Base-by-base conservation (phyloP, 2,797 vertebrate species). In the Lateolabrax maculatus region DNA sequence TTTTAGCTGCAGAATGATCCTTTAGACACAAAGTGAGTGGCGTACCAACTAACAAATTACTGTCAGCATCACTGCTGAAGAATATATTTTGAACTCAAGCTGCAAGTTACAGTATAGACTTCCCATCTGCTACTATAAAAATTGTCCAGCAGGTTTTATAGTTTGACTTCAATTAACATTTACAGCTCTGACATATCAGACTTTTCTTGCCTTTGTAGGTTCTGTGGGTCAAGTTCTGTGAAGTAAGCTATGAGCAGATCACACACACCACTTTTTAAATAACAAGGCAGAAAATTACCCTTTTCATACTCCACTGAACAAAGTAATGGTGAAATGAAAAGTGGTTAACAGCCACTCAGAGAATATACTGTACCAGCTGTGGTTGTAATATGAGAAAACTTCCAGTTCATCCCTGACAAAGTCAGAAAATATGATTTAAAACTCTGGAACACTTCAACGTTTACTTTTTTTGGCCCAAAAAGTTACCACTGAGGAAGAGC, bases 271-370 rank as follows among this genome's bases (percentile, higher is more conserved):
- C 46, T 51, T 72, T 84, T 88, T 80, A 79, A 80, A 84, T 85
- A 86, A 85, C 73, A 70, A 41, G 64, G 71, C 68, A 69, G 75
- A 84, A 84, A 84, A 87, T 79, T 31, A 71, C 68, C 69, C 78
- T 87, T 86, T 87, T 78, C 76, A 80, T 66, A 71, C 68, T 61
- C 69, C 23, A 12, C 83, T 87, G 79, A 65, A 71, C 84, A 86
- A 68, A 72, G 68, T 83, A 71, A 83, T 70, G 63, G 71, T 65
- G 73, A 88, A 79, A 79, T 73, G 75, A 78, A 75, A 39, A 72
- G 71, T 57, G 60, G 52, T 73, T 67, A 67, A 31, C 52, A 31
- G 71, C 27, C 39, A 36, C 31, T 55, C 37, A 16, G 64, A 78
- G 83, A 64, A 72, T 34, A 51, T n/a, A 44, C 65, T 56, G 70